Percentiles rank a stretch among this genome's conserved stretches.
Evolutionary conservation across 2,797 vertebrate genomes (phyloP).

Genomic region (Apodemus agrarius): DNA sequence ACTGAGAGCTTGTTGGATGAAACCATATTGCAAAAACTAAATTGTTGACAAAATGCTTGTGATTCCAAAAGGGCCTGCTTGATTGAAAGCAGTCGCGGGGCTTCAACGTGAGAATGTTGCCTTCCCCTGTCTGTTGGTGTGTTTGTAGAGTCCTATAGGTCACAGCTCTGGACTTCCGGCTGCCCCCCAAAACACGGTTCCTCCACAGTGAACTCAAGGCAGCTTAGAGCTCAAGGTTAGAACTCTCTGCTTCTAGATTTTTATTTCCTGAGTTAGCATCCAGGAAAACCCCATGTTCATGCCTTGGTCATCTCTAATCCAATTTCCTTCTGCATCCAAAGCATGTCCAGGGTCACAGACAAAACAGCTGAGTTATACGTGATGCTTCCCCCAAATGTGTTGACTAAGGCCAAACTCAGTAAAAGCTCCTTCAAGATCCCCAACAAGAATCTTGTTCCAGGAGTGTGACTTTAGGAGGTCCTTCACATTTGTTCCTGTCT

Average conservation of each 20-base stretch:
- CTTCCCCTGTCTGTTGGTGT: constrained; percentile 1
- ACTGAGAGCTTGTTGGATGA: constrained; percentile 68
- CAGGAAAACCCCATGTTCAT: background rate
- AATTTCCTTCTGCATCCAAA: background rate
- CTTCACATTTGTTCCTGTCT: background rate
- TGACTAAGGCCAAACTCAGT: background rate
- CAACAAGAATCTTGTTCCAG: background rate
- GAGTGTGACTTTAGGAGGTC: background rate
- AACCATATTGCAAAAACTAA: constrained; percentile 65
- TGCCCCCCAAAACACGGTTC: background rate
- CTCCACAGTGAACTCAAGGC: constrained; percentile 31
- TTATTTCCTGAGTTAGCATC: background rate
- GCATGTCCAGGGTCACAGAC: background rate
- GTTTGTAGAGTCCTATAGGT: constrained; percentile 7
- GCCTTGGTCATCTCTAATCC: background rate
- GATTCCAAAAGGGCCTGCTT: constrained; percentile 60
- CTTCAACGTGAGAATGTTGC: background rate
- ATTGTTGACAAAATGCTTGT: constrained; percentile 60
- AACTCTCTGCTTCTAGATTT: background rate
- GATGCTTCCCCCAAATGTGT: background rate
- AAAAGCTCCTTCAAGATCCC: background rate
- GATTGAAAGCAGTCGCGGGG: constrained; percentile 72
- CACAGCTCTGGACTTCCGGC: background rate
- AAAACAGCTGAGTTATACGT: background rate
- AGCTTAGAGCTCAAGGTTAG: background rate